phyloP scores from a whole-genome alignment of 2,797 vertebrate genomes.

The Pempheris klunzingeri region DNA sequence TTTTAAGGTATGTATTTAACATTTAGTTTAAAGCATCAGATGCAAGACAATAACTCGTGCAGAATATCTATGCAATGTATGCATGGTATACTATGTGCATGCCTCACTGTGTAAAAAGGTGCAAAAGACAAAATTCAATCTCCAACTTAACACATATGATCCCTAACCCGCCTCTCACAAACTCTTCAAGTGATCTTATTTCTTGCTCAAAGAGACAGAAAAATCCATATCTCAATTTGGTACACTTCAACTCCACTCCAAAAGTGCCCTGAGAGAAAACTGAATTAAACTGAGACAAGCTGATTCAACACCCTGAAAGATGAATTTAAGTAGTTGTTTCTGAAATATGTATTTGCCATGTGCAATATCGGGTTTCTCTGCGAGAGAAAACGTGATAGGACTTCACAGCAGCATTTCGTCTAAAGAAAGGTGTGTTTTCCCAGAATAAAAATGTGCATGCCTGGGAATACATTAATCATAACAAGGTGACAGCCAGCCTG shows the following conservation, averaged over 20 bases:
- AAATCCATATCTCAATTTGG: constrained; percentile 86
- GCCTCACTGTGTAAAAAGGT: constrained; percentile 56
- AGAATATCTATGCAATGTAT: constrained; percentile 46
- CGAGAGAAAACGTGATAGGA: constrained; percentile 63
- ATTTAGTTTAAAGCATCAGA: constrained; percentile 14
- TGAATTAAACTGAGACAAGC: constrained; percentile 83
- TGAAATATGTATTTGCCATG: constrained; percentile 83
- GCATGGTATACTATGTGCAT: constrained; percentile 19
- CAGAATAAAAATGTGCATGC: constrained; percentile 73
- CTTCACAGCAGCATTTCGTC: constrained; percentile 70
- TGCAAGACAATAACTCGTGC: constrained; percentile 13
- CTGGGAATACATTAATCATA: constrained; percentile 83
- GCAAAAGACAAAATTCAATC: constrained; percentile 76
- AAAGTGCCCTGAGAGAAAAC: constrained; percentile 81
- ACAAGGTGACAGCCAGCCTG: constrained; percentile 75
- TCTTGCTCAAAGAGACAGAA: constrained; percentile 82
- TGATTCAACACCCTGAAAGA: constrained; percentile 83
- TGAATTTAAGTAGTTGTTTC: constrained; percentile 83
- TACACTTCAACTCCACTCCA: constrained; percentile 83
- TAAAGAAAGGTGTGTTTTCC: constrained; percentile 71
- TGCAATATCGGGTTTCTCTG: constrained; percentile 61
- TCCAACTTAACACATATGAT: constrained; percentile 75
- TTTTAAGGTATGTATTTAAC: not conserved
- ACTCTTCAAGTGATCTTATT: constrained; percentile 82
- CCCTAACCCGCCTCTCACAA: constrained; percentile 72